Evolutionary conservation across 2,888 invertebrate genomes (phyloP), one percentile per base, ranked within the genome.

Genomic region (Geophilus truncorum): DNA sequence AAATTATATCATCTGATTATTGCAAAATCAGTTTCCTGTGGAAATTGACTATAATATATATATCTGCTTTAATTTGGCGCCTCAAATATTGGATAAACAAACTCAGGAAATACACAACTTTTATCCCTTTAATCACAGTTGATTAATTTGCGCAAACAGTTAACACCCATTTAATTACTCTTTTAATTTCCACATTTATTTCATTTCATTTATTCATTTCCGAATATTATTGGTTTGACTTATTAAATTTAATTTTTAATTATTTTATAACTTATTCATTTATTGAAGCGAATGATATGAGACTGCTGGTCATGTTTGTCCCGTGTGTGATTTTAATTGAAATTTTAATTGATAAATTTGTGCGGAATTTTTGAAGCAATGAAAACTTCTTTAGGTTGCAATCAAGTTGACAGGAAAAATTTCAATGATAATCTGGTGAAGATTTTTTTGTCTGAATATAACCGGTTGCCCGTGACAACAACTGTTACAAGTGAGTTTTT

Each of bases 391-490:
- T 83, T 88, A 89, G 90, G 90, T 79, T 97, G 96, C 86, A 92
- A 90, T 81, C 90, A 92, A 80, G 87, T 90, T 0, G 96, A 97
- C 86, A 92, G 94, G 82, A 90, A 91, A 9, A 90, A 90, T 80
- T 96, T 97, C 88, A 96, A 95, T 86, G 90, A 90, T 21, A 95
- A 96, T 86, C 89, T 97, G 76, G 91, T 96, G 84, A 92, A 93
- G 84, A 93, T 93, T 81, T 96, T 97, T 86, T 92, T 92, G 84
- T 92, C 92, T 32, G 96, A 97, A 87, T 94, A 91, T 84, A 86
- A 83, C 36, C 57, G 84, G 34, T 78, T 82, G 1, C 82, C 81
- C 25, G 15, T 32, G 28, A 36, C 80, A 36, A 25, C 34, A 36
- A 40, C 34, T 0, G 28, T 45, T 21, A 28, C 40, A 77, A 77